These are phyloP conservation scores for Aphis gossypii DNA, from an alignment of 1,140 invertebrate species.

Conservation along the genomic window DNA sequence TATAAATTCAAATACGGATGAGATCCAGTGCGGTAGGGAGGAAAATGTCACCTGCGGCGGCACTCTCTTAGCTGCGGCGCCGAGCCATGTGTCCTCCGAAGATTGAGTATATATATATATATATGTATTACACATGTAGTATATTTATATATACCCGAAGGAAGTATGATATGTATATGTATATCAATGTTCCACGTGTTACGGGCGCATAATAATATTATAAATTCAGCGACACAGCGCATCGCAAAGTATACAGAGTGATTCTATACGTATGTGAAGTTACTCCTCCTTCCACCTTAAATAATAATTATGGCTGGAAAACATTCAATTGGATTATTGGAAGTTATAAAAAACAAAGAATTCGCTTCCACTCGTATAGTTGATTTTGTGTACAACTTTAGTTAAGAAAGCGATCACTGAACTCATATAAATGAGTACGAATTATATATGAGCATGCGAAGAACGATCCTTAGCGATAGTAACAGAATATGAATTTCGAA, in stretches of 20 bases:
- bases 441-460: background rate
- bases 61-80: constrained; percentile 1
- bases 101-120: background rate
- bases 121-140: too few relatives aligned
- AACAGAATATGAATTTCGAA: background rate
- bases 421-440: background rate
- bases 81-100: background rate
- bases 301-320: background rate
- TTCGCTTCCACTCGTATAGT: background rate
- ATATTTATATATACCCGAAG: background rate
- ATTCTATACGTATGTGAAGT: background rate
- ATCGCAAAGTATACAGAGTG: background rate
- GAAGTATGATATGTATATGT: background rate
- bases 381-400: background rate
- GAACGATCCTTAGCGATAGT: background rate
- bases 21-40: background rate
- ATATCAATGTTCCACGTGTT: background rate
- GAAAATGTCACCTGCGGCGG: constrained; percentile 55
- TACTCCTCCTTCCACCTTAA: background rate
- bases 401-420: background rate
- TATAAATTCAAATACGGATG: background rate
- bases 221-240: background rate
- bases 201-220: background rate
- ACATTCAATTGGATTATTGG: too few relatives aligned
- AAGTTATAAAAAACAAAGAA: background rate